Base-by-base conservation (phyloP, 2,888 invertebrate genomes). In the Cantharis rufa region DNA sequence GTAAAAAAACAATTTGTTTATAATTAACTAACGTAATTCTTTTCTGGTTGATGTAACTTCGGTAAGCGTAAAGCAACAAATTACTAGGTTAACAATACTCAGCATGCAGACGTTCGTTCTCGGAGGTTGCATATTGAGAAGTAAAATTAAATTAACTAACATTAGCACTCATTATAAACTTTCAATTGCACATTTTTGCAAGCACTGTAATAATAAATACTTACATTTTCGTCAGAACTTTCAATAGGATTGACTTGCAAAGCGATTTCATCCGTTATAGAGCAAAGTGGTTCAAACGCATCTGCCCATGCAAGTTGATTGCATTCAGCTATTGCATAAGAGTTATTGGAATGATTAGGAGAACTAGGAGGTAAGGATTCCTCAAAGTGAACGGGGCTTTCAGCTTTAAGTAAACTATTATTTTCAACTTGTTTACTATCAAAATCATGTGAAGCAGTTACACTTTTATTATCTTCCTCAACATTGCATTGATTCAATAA, bases 271-370 rank as follows among this genome's bases (percentile, higher is more conserved):
- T 84, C 84, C 83, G 84, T 83, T 82, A 84, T 83, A 82, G 83
- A 83, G 81, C 84, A 83, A 82, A 84, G 82, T 82, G 85, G 82
- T 82, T 86, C 83, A 82, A 83, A 84, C 82, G 84, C 84, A 81
- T 83, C 83, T 83, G 85, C 82, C 80, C 83, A 83, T 83, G 83
- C 83, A 81, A 71, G 75, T 77, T 80, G 72, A 69, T 77, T 74
- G 78, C 72, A 80, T 74, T 77, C 68, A 71, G 71, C 64, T 28
- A 28, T 70, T 69, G 64, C 70, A 68, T 63, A 48, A 71, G 32
- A 28, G 68, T 62, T 27, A 75, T 62, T 70, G 32, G 75, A 13
- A 66, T 68, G 21, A 64, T 21, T 11, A 73, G 18, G 11, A 62
- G 62, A 32, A 61, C 70, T 66, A 18, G 62, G 63, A 76, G 15